Evolutionary conservation across 2,888 invertebrate species (phyloP), one percentile per base, ranked within the genome.

Genomic region (Cephus nigrinus): DNA sequence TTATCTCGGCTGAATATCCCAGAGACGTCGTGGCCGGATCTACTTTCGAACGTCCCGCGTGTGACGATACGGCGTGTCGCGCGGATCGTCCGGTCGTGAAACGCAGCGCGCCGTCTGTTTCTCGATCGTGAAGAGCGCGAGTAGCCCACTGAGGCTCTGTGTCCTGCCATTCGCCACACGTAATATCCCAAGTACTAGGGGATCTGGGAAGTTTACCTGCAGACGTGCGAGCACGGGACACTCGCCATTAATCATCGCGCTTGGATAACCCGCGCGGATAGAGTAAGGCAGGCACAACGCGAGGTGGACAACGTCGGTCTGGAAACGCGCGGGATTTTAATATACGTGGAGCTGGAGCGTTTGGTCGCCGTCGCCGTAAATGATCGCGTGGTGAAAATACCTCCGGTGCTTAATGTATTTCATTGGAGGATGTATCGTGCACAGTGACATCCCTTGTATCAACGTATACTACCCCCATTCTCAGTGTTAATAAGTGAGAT

Each of bases 361-460:
- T 55, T 55, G 23, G 9, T 55, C 55, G 55, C 55, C 55, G 55
- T 55, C 55, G 55, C 23, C 55, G 55, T 55, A 23, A 55, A 55
- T 9, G 23, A 55, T 55, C 55, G 55, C 55, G 55, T 55, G 55
- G 55, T 55, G 55, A 55, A 55, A 55, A 55, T 55, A 55, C 55
- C 55, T 55, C 55, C 55, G 55, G 55, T 55, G 55, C 23, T 23
- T 55, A 55, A 55, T 55, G 55, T 55, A 55, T 55, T 23, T 55
- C 55, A 55, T 55, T 32, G 76, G 69, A 79, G 81, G 82, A 82
- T 83, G 78, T 79, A 79, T 80, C 79, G 79, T 80, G 81, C 77
- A 76, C 72, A 81, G 80, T 82, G 82, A 80, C 80, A 78, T 80
- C 80, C 55, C 55, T 55, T 55, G 23, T 55, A 55, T 55, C 55